Evolutionary conservation across 2,113 vertebrate species (phyloP).

Genomic region (Oncorhynchus kisutch): DNA sequence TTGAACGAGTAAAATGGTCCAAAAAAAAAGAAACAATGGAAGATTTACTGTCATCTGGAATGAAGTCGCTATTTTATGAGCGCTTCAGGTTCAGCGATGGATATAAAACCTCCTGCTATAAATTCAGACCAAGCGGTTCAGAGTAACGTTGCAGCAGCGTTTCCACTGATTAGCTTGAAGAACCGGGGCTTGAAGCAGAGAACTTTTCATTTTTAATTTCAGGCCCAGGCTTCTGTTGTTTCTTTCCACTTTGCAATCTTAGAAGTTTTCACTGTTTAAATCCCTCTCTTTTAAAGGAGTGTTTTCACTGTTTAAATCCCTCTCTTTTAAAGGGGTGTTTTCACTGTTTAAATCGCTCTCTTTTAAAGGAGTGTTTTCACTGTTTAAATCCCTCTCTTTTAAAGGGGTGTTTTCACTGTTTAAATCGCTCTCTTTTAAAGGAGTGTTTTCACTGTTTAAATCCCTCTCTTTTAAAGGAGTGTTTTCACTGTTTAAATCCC

Average conservation of each 20-base stretch:
- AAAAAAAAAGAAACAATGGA: conserved; percentile 9
- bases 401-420: too few species aligned
- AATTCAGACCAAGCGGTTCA: conserved; percentile 42
- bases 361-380: too few species aligned
- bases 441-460: too few species aligned
- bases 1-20: too few species aligned
- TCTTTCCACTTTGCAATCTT: not conserved
- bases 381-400: too few species aligned
- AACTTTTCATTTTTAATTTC: conserved; percentile 29
- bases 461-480: too few species aligned
- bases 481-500: too few species aligned
- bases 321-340: too few species aligned
- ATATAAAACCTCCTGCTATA: conserved; percentile 16
- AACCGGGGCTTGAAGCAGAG: conserved; percentile 50
- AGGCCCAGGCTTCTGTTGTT: conserved; percentile 2
- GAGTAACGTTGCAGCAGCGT: conserved; percentile 23
- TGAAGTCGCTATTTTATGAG: conserved; percentile 28
- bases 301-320: too few species aligned
- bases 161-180: conserved; percentile 40
- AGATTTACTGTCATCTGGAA: conserved; percentile 42
- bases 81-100: conserved; percentile 17
- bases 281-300: too few species aligned
- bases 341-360: too few species aligned
- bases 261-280: not conserved
- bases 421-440: too few species aligned